Evolutionary conservation across 53 echinoderm and acorn worm species (phyloP), one percentile per base, ranked within the genome.

Genomic region (Paracentrotus lividus): DNA sequence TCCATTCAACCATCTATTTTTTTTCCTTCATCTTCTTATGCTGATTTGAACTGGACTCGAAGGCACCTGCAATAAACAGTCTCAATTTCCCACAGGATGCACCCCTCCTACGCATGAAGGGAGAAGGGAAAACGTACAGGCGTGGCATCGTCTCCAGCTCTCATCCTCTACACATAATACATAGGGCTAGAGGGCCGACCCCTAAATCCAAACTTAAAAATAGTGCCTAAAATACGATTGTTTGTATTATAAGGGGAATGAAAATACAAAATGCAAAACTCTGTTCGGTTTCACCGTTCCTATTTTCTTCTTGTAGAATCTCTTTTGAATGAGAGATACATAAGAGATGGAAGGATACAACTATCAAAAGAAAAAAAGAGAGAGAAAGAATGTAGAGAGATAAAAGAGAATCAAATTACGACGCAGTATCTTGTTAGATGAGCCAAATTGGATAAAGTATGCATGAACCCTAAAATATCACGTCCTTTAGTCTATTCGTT

Each of bases 351-450:
- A 40, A 38, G 21, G 40, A 72, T 32, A 72, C 2, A 64, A 32
- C 9, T 26, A 21, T n/a, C n/a, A n/a, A 20, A 38, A 13, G 40
- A 18, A 16, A 36, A 38, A 38, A 4, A 69, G 38, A 69, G 16
- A 3, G 69, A 40, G 18, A 69, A 38, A 69, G 9, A 69, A 13
- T 36, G 69, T 15, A 72, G 72, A 31, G 72, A 72, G 72, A 40
- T 69, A 69, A 69, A 36, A 69, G 38, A 69, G 40, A 72, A 72
- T 72, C 72, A 72, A 72, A 72, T 72, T 72, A 72, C 33, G 67
- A 34, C 67, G 33, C 33, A 67, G 1, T 21, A 40, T 72, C 72
- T 72, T 40, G 40, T 72, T 72, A 15, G 72, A 72, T 20, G 72
- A 72, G 72, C 14, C 20, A 40, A 72, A 72, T 72, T 40, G 3